phyloP scores from a whole-genome alignment of 2,888 invertebrate genomes.

The Tanytarsus gracilentus region DNA sequence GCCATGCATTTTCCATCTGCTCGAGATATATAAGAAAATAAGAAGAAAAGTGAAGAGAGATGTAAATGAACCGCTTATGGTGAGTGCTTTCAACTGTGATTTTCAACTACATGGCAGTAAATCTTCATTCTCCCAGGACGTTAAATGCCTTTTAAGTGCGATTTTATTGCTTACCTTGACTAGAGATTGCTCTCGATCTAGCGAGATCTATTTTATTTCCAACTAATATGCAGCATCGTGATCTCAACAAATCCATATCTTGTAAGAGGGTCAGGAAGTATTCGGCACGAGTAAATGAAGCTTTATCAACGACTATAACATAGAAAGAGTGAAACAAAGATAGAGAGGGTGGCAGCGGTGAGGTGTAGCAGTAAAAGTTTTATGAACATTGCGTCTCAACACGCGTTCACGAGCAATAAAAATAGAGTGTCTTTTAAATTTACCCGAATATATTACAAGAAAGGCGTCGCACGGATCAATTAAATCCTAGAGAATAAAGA shows the following conservation, averaged over 20 bases:
- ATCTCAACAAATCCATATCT: constrained; percentile 66
- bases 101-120: too few species aligned
- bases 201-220: constrained; percentile 93
- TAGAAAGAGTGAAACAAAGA: too few species aligned
- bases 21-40: constrained; percentile 33
- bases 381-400: too few species aligned
- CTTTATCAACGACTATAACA: constrained; percentile 85
- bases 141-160: neutral
- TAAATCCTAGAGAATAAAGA: constrained; percentile 52
- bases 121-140: too few species aligned
- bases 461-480: constrained; percentile 75
- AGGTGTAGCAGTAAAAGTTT: too few species aligned
- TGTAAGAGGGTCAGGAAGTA: constrained; percentile 67
- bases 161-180: constrained; percentile 66
- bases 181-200: constrained; percentile 66
- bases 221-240: constrained; percentile 74
- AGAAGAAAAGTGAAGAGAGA: constrained; percentile 2
- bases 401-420: too few species aligned
- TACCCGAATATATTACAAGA: constrained; percentile 81
- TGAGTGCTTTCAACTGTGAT: neutral
- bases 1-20: constrained; percentile 91
- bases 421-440: too few species aligned
- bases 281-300: constrained; percentile 75
- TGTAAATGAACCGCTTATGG: neutral
- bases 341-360: too few species aligned